Percentiles rank a stretch among this genome's conserved stretches.
These are phyloP conservation scores for Premnoplex brunnescens DNA, from an alignment of 2,797 vertebrate genomes.

Conservation along the genomic window DNA sequence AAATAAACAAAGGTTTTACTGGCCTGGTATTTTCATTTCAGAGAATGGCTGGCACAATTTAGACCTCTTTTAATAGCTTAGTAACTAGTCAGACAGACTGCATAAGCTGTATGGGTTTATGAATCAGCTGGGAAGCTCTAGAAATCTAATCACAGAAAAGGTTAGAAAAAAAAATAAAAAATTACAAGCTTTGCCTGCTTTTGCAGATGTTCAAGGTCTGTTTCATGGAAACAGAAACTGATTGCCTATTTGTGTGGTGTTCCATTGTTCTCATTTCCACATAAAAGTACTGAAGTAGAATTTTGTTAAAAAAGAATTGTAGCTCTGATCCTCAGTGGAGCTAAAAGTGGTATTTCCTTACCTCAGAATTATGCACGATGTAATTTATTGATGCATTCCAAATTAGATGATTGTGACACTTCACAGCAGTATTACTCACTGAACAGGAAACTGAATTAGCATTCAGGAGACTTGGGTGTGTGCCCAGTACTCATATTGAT, in stretches of 20 bases:
- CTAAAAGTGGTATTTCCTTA: not conserved
- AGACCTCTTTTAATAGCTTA: not conserved
- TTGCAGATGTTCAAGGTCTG: not conserved
- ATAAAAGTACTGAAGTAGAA: not conserved
- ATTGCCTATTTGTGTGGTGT: not conserved
- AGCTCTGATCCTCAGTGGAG: not conserved
- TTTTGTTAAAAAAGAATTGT: not conserved
- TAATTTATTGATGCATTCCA: not conserved
- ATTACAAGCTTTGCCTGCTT: not conserved
- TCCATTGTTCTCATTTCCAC: not conserved
- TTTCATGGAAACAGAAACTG: not conserved
- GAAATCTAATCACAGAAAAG: not conserved
- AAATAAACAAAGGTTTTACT: conserved; percentile 40
- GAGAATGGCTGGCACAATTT: not conserved
- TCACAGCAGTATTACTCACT: not conserved
- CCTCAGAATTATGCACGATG: not conserved
- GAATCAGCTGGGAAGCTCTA: not conserved
- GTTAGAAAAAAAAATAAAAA: not conserved
- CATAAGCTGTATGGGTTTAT: not conserved
- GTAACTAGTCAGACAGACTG: not conserved
- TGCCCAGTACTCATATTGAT: not conserved
- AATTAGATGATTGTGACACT: not conserved
- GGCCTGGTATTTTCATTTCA: not conserved
- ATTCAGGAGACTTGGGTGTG: not conserved
- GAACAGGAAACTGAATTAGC: not conserved